Base-by-base conservation (phyloP, 2,797 vertebrate genomes). In the Xyrichtys novacula region DNA sequence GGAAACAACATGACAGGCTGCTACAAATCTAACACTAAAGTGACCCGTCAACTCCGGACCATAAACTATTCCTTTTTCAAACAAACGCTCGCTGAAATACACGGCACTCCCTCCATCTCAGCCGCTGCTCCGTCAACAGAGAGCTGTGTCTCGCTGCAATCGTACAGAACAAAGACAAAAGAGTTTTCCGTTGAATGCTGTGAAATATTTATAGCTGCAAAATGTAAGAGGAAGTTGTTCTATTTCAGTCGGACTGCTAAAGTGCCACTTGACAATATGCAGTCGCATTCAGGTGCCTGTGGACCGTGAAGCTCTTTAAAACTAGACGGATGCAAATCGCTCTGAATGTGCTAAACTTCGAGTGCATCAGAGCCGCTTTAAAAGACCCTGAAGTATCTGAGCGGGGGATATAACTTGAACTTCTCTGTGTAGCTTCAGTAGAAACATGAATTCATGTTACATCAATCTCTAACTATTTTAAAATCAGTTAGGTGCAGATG, bases 171-270 rank as follows among this genome's bases (percentile, higher is more conserved):
- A 76, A 74, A 70, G 65, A 29, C 47, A 73, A 56, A 71, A 65
- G 19, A 68, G 19, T 58, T 80, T 71, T 75, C 67, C 66, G 73
- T 63, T 53, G 42, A 78, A 68, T 60, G 44, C 57, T 66, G 40
- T 76, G 1, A 76, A 82, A 79, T 82, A 85, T 84, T 79, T 58
- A 81, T 83, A 80, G 65, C 53, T 25, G 32, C 42, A 54, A 57
- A 74, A 76, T 61, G 56, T 67, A 74, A 74, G 49, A 81, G 28
- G n/a, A 19, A 17, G 53, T 63, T 63, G 61, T 63, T 74, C 65
- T 53, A 43, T 70, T 74, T 83, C 42, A 74, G 64, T 57, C 64
- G 8, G 23, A 59, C 55, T 17, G 3, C 23, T 38, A 11, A 66
- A 55, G n/a, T 65, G 19, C 28, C 32, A 70, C 61, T 80, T 46